Percentiles rank a stretch among this genome's conserved stretches.
phyloP scores from a whole-genome alignment of 2,797 vertebrate genomes.

The Australoheros facetus region DNA sequence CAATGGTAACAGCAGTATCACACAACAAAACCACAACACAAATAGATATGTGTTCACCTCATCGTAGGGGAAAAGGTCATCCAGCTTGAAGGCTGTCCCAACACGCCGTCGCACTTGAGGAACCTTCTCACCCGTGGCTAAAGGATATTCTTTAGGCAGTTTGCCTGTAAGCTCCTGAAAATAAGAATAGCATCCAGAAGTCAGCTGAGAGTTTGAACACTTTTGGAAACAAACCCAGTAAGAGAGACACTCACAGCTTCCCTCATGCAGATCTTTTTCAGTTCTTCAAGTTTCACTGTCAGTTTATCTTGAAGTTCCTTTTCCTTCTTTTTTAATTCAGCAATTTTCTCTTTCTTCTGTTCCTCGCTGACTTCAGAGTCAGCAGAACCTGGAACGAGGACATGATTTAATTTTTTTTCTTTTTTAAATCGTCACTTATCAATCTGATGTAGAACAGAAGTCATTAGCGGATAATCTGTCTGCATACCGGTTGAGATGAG shows the following conservation, averaged over 20 bases:
- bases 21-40: conserved; percentile 18
- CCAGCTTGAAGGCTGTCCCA: conserved; percentile 91
- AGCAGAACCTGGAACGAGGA: conserved; percentile 84
- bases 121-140: conserved; percentile 87
- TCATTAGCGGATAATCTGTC: conserved; percentile 12
- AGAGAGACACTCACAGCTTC: conserved; percentile 88
- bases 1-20: not conserved
- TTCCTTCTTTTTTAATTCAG: conserved; percentile 92
- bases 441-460: not conserved
- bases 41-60: conserved; percentile 74
- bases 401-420: conserved; percentile 9
- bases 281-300: conserved; percentile 88
- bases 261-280: conserved; percentile 92
- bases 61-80: conserved; percentile 88
- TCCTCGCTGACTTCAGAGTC: conserved; percentile 93
- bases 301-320: conserved; percentile 89
- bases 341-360: conserved; percentile 93
- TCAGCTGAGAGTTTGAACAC: conserved; percentile 2
- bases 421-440: conserved; percentile 14
- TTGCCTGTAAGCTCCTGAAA: conserved; percentile 91
- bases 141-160: conserved; percentile 93
- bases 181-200: conserved; percentile 19
- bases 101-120: conserved; percentile 88
- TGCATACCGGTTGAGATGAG: conserved; percentile 91
- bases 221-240: not conserved